A percentile compares a stretch with the other conserved stretches of the same genome.
These are phyloP conservation scores for Ceratitis capitata DNA, from an alignment of 1,140 invertebrate species.

Conservation along the genomic window DNA sequence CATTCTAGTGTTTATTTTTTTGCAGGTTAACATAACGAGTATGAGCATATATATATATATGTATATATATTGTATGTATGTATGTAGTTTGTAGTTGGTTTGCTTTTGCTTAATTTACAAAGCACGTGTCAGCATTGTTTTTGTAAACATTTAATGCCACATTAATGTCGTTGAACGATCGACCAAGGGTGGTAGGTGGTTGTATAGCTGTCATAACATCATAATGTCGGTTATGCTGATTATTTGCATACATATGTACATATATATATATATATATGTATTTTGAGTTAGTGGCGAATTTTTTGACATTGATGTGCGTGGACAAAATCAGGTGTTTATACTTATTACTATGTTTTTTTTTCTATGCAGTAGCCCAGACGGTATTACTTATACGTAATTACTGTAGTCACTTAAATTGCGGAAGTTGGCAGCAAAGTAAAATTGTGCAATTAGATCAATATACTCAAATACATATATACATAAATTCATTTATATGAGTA, in stretches of 20 bases:
- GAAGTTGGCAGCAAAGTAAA: neutral
- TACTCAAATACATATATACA: too few relatives aligned
- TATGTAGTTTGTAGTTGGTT: too few relatives aligned
- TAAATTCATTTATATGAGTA: too few relatives aligned
- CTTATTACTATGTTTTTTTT: neutral
- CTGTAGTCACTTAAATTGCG: neutral
- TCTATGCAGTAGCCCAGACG: neutral
- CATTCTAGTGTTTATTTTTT: too few relatives aligned
- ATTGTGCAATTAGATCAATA: neutral
- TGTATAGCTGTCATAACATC: neutral
- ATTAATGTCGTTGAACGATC: slow-evolving; percentile 25
- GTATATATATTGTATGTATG: neutral
- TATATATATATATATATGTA: too few relatives aligned
- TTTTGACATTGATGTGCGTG: slow-evolving; percentile 26
- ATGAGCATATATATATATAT: neutral
- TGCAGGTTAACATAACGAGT: neutral
- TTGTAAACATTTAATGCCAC: slow-evolving; percentile 22
- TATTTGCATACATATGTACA: neutral
- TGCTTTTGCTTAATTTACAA: slow-evolving; percentile 9
- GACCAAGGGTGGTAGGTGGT: slow-evolving; percentile 27
- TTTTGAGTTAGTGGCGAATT: slow-evolving; percentile 14
- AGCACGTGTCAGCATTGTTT: slow-evolving; percentile 31
- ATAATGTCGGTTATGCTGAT: slow-evolving; percentile 30
- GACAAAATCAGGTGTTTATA: neutral
- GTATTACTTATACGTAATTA: neutral